Conservation (phyloP, 2,888 invertebrate species). For the Diloba caeruleocephala region DNA sequence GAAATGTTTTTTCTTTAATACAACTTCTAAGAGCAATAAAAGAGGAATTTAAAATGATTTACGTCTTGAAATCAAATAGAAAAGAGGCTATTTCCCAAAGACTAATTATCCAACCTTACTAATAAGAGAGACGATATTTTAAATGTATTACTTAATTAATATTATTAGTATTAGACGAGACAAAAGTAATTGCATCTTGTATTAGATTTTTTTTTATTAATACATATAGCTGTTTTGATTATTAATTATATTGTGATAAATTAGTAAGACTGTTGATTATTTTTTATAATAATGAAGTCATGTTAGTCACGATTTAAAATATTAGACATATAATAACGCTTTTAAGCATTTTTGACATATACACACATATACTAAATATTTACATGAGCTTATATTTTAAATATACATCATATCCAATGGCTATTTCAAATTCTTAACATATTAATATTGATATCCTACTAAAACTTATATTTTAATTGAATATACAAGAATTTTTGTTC, state of each 20-base stretch:
- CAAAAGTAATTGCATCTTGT: slow-evolving; percentile 1
- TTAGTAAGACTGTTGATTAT: slow-evolving; percentile 47
- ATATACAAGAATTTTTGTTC: too few relatives aligned
- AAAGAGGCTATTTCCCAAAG: slow-evolving; percentile 3
- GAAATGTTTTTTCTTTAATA: too few relatives aligned
- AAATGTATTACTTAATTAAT: too few relatives aligned
- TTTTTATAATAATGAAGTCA: slow-evolving; percentile 14
- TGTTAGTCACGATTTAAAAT: slow-evolving; percentile 61
- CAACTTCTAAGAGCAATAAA: too few relatives aligned
- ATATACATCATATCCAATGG: neutral
- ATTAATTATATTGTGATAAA: slow-evolving; percentile 25
- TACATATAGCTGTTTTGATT: slow-evolving; percentile 24
- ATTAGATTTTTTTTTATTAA: slow-evolving; percentile 19
- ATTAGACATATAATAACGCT: slow-evolving; percentile 49
- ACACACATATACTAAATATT: slow-evolving; percentile 14
- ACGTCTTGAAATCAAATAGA: too few relatives aligned
- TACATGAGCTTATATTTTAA: slow-evolving; percentile 11
- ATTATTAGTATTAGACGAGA: slow-evolving; percentile 20
- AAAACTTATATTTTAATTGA: too few relatives aligned
- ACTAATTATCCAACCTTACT: slow-evolving; percentile 40
- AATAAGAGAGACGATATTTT: too few relatives aligned
- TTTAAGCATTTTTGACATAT: slow-evolving; percentile 20
- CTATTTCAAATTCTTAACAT: neutral
- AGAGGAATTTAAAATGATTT: too few relatives aligned
- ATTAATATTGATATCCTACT: too few relatives aligned